A percentile compares a stretch with the other conserved stretches of the same genome.
Evolutionary conservation across 2,113 vertebrate genomes (phyloP).

Genomic region (Amphiprion ocellaris): DNA sequence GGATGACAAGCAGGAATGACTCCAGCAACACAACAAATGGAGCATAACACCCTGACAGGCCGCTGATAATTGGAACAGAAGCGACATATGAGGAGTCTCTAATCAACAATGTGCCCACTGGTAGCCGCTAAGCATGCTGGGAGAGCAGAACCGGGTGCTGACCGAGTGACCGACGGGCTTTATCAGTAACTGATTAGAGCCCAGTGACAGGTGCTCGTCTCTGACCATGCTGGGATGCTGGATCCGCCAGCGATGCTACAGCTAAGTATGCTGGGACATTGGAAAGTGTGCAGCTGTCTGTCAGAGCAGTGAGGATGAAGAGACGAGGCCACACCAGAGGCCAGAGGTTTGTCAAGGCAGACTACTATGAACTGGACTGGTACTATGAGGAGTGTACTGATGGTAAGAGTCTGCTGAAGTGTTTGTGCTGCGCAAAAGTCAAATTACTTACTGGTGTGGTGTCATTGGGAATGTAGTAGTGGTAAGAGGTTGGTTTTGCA

Average conservation of each 20-base stretch:
- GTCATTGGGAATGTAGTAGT: not conserved
- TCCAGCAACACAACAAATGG: conserved; percentile 42
- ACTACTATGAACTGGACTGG: conserved; percentile 99
- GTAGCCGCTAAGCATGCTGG: conserved; percentile 59
- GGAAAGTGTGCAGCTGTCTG: conserved; percentile 23
- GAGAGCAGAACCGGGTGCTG: conserved; percentile 31
- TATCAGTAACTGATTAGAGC: conserved; percentile 17
- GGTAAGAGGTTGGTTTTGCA: not conserved
- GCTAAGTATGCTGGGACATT: conserved; percentile 38
- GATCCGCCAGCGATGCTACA: conserved; percentile 17
- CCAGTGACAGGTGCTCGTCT: conserved; percentile 22
- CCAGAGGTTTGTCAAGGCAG: conserved; percentile 97
- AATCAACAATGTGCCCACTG: conserved; percentile 41
- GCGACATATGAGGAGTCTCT: conserved; percentile 50
- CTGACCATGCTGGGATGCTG: conserved; percentile 38
- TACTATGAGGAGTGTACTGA: conserved; percentile 99
- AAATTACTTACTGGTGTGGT: not conserved
- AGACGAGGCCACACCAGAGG: conserved; percentile 68
- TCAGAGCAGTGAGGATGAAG: conserved; percentile 89
- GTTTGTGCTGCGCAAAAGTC: not conserved
- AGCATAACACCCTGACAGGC: conserved; percentile 30
- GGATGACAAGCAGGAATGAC: conserved; percentile 38
- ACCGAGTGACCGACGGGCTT: conserved; percentile 23
- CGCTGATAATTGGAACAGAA: conserved; percentile 46
- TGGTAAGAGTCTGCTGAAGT: conserved; percentile 85